Evolutionary conservation across 2,888 invertebrate species (phyloP).

Genomic region (Tetragnatha montana): DNA sequence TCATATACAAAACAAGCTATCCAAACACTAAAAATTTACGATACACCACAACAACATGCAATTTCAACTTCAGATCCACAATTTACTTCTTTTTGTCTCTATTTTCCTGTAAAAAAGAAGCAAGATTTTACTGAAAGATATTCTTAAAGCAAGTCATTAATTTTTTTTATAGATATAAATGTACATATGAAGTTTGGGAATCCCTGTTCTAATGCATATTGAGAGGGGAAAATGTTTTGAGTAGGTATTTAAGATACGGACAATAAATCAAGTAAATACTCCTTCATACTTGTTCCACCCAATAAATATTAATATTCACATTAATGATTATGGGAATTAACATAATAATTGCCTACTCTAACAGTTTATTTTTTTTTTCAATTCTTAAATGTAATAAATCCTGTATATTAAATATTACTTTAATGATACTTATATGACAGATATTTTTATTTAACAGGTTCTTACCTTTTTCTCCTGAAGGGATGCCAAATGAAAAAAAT

Average conservation of each 20-base stretch:
- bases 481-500: conserved; percentile 2
- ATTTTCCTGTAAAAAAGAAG: conserved; percentile 48
- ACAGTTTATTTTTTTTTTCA: not conserved
- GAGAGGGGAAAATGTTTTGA: no score
- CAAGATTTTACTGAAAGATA: not conserved
- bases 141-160: not conserved
- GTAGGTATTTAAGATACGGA: no score
- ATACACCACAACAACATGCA: conserved; percentile 14
- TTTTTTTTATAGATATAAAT: not conserved
- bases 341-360: not conserved
- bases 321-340: no score
- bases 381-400: not conserved
- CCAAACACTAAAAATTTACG: conserved; percentile 43
- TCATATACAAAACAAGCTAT: conserved; percentile 41
- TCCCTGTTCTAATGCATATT: no score
- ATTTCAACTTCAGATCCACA: conserved; percentile 22
- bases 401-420: not conserved
- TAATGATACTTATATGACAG: not conserved
- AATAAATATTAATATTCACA: no score
- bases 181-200: not conserved
- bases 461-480: conserved; percentile 43
- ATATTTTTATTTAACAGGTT: not conserved
- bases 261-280: no score
- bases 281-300: no score
- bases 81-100: conserved; percentile 59